Evolutionary conservation across 1,140 invertebrate genomes (phyloP).

Genomic region (Akabosia matsudoensis): DNA sequence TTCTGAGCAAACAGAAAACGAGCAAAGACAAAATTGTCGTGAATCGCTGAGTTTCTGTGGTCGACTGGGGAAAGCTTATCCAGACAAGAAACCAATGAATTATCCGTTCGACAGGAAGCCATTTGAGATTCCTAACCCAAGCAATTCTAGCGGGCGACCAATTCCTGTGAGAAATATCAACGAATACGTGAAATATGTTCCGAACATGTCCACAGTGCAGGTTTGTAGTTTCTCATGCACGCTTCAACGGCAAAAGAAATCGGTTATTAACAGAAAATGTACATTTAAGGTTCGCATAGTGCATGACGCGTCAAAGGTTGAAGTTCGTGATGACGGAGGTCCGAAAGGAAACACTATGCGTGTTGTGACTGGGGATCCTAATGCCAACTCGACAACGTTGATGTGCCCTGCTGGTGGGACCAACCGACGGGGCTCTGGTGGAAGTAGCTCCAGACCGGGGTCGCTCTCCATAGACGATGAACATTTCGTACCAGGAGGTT

Average conservation of each 20-base stretch:
- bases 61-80: neutral
- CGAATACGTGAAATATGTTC: neutral
- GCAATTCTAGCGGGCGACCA: neutral
- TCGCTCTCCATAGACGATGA: no score
- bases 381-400: neutral
- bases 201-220: constrained; percentile 8
- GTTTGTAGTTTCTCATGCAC: no score
- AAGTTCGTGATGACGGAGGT: neutral
- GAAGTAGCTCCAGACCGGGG: no score
- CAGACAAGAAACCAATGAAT: constrained; percentile 17
- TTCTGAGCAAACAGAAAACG: neutral
- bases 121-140: neutral
- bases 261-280: no score
- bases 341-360: neutral
- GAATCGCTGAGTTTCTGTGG: constrained; percentile 10
- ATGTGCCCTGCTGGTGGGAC: no score
- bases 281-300: neutral
- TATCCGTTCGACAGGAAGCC: constrained; percentile 15
- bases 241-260: neutral
- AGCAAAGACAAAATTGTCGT: neutral
- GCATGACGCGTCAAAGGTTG: neutral
- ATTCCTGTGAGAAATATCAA: neutral
- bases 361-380: constrained; percentile 1
- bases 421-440: no score
- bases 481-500: no score